Evolutionary conservation across 2,797 vertebrate species (phyloP).

Genomic region (Enteromius trimaculatus): DNA sequence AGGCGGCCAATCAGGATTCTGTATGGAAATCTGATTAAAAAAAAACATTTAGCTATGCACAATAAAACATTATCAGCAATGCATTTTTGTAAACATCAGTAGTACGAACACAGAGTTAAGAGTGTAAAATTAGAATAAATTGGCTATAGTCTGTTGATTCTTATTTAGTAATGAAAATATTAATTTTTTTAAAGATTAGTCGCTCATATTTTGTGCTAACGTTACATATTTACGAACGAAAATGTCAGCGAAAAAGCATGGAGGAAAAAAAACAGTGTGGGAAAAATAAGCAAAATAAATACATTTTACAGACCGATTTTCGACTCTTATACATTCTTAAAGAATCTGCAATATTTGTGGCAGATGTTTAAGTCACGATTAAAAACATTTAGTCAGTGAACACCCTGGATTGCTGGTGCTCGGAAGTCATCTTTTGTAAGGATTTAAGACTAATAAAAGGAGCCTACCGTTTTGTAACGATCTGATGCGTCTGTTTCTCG

Average conservation of each 20-base stretch:
- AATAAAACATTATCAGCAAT: background rate
- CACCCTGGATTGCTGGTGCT: background rate
- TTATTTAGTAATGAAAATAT: background rate
- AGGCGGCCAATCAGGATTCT: slow-evolving; percentile 10
- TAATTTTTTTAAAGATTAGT: background rate
- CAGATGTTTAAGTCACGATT: background rate
- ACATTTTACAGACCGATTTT: background rate
- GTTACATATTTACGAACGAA: background rate
- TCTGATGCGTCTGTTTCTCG: background rate
- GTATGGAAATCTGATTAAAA: background rate
- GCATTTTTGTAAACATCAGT: background rate
- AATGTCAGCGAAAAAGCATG: background rate
- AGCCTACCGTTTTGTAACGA: background rate
- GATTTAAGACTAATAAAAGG: background rate
- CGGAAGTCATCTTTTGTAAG: background rate
- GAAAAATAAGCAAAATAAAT: background rate
- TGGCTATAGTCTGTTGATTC: background rate
- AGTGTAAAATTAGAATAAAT: background rate
- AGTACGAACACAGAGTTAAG: background rate
- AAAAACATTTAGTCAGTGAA: background rate
- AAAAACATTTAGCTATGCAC: background rate
- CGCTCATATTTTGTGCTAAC: background rate
- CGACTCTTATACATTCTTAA: background rate
- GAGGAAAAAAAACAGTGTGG: background rate
- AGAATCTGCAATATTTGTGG: background rate